Base-by-base conservation (phyloP, 2,797 vertebrate genomes). In the Sylvia borin region DNA sequence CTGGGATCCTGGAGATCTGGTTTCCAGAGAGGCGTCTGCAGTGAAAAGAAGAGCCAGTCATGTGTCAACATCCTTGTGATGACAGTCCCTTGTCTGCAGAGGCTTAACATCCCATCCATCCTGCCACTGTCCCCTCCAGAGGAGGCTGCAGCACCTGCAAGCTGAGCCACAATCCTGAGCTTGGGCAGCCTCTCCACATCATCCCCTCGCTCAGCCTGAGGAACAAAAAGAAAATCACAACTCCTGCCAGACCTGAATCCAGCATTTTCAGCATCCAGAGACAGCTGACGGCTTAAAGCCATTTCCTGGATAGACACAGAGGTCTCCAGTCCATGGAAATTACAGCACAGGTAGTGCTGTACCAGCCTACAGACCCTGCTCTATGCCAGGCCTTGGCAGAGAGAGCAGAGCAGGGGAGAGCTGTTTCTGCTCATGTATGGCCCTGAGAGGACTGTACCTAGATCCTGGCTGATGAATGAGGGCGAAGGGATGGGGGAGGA, bases 21-120 rank as follows among this genome's bases (percentile, higher is more conserved):
- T 99, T 99, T 95, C 99, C 99, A 50, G 99, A 99, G 95, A 99
- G 99, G 51, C 99, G 98, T 95, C 99, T 99, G 97, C 72, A 90
- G 89, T 1, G 89, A 85, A 75, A 86, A 96, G 74, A 97, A 93
- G 70, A 96, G 85, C 71, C 90, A 93, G 68, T n/a, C 40, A 73
- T 27, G 38, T 73, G 40, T 85, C 74, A 91, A 0, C 50, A 50
- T n/a, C 75, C 62, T 48, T 27, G 43, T 58, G 62, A 73, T 24
- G 80, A 20, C 66, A 76, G 42, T 20, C 13, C 36, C 60, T 50
- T 87, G 54, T 74, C 90, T 87, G 66, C 84, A 85, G 79, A 76
- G 62, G 73, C 64, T 93, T 64, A 77, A n/a, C 42, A n/a, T 2
- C 43, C 47, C 19, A 0, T 85, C 27, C 29, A 8, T 34, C 34